Conservation (phyloP, 2,888 invertebrate genomes). For the Mermis nigrescens region DNA sequence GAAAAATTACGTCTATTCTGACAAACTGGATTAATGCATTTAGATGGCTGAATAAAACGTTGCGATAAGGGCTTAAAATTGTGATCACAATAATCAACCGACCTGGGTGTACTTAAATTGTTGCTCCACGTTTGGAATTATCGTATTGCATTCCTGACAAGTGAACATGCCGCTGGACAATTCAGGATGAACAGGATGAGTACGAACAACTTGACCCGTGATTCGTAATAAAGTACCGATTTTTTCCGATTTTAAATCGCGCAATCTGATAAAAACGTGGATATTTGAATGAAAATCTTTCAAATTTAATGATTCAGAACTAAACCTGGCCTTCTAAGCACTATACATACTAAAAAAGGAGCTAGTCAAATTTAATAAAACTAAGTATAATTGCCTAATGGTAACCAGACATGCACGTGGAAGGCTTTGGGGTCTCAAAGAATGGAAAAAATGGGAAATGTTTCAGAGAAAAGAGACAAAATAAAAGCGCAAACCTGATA, state of each 20-base stretch:
- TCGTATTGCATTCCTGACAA: conserved; percentile 84
- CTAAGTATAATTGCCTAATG: too few species aligned
- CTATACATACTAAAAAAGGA: too few species aligned
- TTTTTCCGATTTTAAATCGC: conserved; percentile 75
- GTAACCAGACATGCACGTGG: too few species aligned
- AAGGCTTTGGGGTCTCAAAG: too few species aligned
- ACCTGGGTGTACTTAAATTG: conserved; percentile 72
- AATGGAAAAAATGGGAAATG: too few species aligned
- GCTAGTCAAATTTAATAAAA: too few species aligned
- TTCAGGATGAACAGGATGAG: conserved; percentile 97
- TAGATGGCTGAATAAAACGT: conserved; percentile 52
- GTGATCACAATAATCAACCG: conserved; percentile 12
- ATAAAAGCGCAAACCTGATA: too few species aligned
- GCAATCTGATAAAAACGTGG: conserved; percentile 39
- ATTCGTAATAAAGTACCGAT: conserved; percentile 81
- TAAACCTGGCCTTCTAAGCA: too few species aligned
- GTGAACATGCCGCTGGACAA: conserved; percentile 64
- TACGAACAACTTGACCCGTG: conserved; percentile 67
- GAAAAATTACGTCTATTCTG: conserved; percentile 70
- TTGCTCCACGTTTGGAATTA: conserved; percentile 80
- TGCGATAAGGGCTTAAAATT: too few species aligned
- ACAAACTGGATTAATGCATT: conserved; percentile 88
- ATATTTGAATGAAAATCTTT: neutral
- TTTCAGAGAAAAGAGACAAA: too few species aligned
- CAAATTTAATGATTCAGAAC: too few species aligned